Evolutionary conservation across 2,113 vertebrate species (phyloP), one percentile per base, ranked within the genome.

Genomic region (Octodon degus): DNA sequence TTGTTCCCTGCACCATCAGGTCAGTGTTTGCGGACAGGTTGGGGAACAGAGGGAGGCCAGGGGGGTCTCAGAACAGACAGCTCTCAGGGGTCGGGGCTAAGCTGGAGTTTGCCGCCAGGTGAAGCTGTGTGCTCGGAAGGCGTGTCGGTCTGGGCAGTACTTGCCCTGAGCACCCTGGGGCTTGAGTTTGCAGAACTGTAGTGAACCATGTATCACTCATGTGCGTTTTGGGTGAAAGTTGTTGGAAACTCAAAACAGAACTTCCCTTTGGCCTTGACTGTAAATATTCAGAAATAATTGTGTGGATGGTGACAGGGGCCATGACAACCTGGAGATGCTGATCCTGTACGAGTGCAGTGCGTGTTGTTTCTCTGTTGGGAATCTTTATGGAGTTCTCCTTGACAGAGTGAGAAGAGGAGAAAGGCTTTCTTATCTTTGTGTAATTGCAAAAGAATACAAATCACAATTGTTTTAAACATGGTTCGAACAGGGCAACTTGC

Each of bases 241-340:
- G 96, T 94, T 24, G 40, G 30, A 84, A 67, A 67, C 2, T 0
- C 55, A 90, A 92, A 79, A 32, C 55, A 90, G 93, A 79, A 32
- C 92, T 43, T 97, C 85, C 96, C 80, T 97, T 97, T 96, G 89
- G 93, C 84, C 86, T 20, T 86, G 37, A 47, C 43, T 80, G 82
- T 34, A 13, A 92, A 30, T 96, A 90, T 84, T 95, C 77, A 94
- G 63, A 68, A 90, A 34, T 12, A 86, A 37, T 20, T n/a, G n/a
- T 55, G 74, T 47, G 27, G 65, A 72, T 1, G 70, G 37, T 0
- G 1, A 82, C 27, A 22, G 90, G 70, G 55, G n/a, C 40, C 58
- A 83, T 86, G 97, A 81, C 6, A 89, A 95, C 10, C 19, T 1
- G 6, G 47, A 32, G 58, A 79, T 86, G 34, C 3, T 1, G 12